phyloP scores from a whole-genome alignment of 2,797 vertebrate genomes.

The Huso huso region DNA sequence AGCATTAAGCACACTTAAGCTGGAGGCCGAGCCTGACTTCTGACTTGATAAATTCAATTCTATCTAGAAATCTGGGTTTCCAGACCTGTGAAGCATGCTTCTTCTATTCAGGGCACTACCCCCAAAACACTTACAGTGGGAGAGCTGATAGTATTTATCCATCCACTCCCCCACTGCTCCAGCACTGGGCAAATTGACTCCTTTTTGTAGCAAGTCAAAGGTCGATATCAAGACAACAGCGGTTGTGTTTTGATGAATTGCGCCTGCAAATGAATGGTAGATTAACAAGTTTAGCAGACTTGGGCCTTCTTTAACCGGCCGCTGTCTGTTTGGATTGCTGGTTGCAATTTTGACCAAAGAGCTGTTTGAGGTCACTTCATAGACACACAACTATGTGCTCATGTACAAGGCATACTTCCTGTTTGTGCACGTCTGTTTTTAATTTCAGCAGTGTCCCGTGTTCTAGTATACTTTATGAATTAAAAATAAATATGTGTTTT shows the following conservation, averaged over 20 bases:
- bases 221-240: conserved; percentile 74
- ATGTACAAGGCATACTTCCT: not conserved
- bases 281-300: conserved; percentile 81
- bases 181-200: conserved; percentile 79
- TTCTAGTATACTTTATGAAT: too few species aligned
- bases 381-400: conserved; percentile 40
- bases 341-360: conserved; percentile 80
- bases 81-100: conserved; percentile 77
- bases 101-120: conserved; percentile 61
- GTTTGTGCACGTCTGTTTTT: not conserved
- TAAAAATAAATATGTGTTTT: too few species aligned
- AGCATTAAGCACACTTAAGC: conserved; percentile 3
- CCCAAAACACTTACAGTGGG: conserved; percentile 27
- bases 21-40: conserved; percentile 62
- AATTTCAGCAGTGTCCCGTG: not conserved
- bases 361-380: conserved; percentile 68
- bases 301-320: conserved; percentile 61
- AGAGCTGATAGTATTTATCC: conserved; percentile 36
- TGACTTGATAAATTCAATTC: conserved; percentile 83
- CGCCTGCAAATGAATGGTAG: conserved; percentile 82
- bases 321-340: conserved; percentile 80
- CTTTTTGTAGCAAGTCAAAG: conserved; percentile 76
- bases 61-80: conserved; percentile 72
- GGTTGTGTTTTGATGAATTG: conserved; percentile 83
- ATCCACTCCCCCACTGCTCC: conserved; percentile 55